Conservation (phyloP, 2,888 invertebrate genomes). For the Steinernema scapterisci region DNA sequence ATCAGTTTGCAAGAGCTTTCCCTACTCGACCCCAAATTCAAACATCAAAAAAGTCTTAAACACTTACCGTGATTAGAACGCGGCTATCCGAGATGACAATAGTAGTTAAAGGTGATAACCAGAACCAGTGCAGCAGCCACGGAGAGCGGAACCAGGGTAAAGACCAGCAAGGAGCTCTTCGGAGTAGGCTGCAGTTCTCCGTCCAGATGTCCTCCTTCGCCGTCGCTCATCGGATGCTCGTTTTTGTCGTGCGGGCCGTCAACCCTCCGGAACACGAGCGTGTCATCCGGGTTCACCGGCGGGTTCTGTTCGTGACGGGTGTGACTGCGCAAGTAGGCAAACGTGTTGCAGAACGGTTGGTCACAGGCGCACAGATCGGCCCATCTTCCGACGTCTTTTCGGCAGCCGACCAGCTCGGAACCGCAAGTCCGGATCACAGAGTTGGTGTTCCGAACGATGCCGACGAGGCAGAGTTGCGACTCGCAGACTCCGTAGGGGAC, state of each 20-base stretch:
- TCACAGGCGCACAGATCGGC: conserved; percentile 66
- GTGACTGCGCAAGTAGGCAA: conserved; percentile 57
- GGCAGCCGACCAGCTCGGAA: conserved; percentile 52
- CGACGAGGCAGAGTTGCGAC: conserved; percentile 62
- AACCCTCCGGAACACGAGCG: conserved; percentile 43
- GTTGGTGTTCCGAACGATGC: conserved; percentile 46
- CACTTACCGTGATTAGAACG: conserved; percentile 12
- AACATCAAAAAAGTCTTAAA: background rate
- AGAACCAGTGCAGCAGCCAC: conserved; percentile 64
- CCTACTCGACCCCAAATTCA: background rate
- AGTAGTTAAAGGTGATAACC: conserved; percentile 66
- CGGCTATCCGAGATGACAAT: conserved; percentile 64
- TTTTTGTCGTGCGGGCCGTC: conserved; percentile 46
- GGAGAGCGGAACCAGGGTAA: conserved; percentile 66
- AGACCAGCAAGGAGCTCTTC: conserved; percentile 60
- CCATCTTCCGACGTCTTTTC: conserved; percentile 58
- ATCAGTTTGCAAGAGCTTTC: background rate
- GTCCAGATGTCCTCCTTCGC: background rate
- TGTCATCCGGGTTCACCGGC: conserved; percentile 38
- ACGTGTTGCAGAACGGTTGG: conserved; percentile 65
- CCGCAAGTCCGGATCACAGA: conserved; percentile 51
- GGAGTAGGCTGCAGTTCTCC: conserved; percentile 21
- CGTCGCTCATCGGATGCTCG: conserved; percentile 26
- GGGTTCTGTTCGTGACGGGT: conserved; percentile 31
- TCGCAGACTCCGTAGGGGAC: conserved; percentile 65